Evolutionary conservation across 2,113 vertebrate genomes (phyloP), one percentile per base, ranked within the genome.

Genomic region (Myocastor coypus): DNA sequence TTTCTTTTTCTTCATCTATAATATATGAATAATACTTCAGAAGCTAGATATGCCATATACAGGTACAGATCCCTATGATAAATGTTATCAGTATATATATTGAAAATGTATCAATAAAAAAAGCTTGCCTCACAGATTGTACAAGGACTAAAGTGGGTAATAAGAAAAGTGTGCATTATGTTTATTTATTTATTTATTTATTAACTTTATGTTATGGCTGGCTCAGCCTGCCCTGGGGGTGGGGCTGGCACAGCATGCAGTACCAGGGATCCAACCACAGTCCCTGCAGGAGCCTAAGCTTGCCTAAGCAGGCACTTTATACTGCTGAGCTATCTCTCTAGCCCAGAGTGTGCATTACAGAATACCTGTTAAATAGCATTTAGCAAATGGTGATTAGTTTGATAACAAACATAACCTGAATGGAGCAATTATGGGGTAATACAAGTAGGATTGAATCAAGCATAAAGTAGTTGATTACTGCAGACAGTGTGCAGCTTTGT

Each of bases 361-460:
- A 93, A 32, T 82, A 14, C 40, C 61, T 94, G 61, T 30, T 87
- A 46, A 63, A 75, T 71, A 61, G 28, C 2, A 84, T 59, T 91
- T 73, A 92, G 32, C 80, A 95, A 75, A 73, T 84, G 42, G 40
- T 73, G 55, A 30, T 95, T 93, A 81, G 57, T 92, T 68, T 94
- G 50, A 63, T 80, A 94, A 68, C 28, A 63, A 17, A 57, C 64
- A 71, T 32, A 83, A 87, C 22, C 6, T 68, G 75, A 83, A 61
- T 71, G 57, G 75, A 86, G 61, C 55, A 78, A 40, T 89, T 71
- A 89, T 46, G 69, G 55, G 92, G 37, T 87, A 93, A 89, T 37
- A 28, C 61, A 71, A 81, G 94, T 37, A 61, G 12, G 32, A 78
- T 9, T 83, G 69, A 95, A 75, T 86, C n/a, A 66, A 75, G 50